These are phyloP conservation scores for Globodera ellingtonae DNA, from an alignment of 1,140 invertebrate genomes.

Conservation along the genomic window DNA sequence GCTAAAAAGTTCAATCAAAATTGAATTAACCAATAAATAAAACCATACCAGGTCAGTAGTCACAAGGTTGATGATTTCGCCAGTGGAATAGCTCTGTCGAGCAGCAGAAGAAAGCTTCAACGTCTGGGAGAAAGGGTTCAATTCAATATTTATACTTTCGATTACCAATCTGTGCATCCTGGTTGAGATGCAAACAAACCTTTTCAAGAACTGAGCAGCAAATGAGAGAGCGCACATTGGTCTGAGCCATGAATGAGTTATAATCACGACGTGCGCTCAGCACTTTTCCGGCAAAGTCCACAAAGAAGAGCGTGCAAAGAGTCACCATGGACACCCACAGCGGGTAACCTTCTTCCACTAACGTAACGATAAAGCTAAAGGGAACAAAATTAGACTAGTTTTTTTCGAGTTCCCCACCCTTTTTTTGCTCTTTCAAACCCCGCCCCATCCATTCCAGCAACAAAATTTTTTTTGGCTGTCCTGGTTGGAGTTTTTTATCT, in stretches of 20 bases:
- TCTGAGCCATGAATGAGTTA: constrained; percentile 28
- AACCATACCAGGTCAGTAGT: constrained; percentile 30
- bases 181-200: constrained; percentile 24
- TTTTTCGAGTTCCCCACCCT: too few species aligned
- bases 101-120: constrained; percentile 38
- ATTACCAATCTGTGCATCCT: too few species aligned
- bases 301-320: constrained; percentile 14
- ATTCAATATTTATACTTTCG: not conserved
- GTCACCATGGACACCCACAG: constrained; percentile 26
- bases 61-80: constrained; percentile 41
- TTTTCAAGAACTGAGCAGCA: constrained; percentile 37
- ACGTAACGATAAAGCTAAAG: constrained; percentile 28
- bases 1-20: not conserved
- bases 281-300: constrained; percentile 27
- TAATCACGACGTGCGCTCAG: constrained; percentile 23
- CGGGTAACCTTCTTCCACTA: not conserved
- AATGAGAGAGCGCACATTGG: constrained; percentile 27
- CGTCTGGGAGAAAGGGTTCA: constrained; percentile 30
- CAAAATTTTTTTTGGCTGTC: too few species aligned
- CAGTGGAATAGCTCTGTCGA: constrained; percentile 31
- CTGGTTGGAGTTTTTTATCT: too few species aligned
- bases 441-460: too few species aligned
- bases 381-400: not conserved
- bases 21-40: not conserved
- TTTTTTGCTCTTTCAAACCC: too few species aligned